Evolutionary conservation across 2,888 invertebrate species (phyloP), one percentile per base, ranked within the genome.

Genomic region (Plebejus anna): DNA sequence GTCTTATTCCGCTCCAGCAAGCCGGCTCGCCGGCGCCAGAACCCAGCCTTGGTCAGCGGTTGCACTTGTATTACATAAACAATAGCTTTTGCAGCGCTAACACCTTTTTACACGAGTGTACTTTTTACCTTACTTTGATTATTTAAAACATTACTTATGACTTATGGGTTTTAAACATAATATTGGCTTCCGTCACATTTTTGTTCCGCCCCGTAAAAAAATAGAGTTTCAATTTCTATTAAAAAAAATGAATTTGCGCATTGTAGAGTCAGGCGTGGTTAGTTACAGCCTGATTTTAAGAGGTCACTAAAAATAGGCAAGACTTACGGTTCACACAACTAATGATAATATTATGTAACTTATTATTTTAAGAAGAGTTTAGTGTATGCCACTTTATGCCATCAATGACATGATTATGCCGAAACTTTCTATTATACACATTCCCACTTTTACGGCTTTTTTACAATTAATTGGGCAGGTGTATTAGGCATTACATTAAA

Each of bases 11-110:
- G 73, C 51, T 73, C 51, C 47, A 51, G 51, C 73, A 51, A 47
- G 32, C 47, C 73, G 73, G 32, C 73, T 5, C 32, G 73, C 51
- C 22, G 73, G 73, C 73, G 73, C 73, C 73, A 73, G 28, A 6
- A 55, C 73, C 22, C 22, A 55, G 55, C 73, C 73, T 55, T 51
- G 28, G 73, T 73, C 73, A 73, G 73, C 73, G 73, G 51, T 73
- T 73, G 71, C 71, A 66, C 66, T 71, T 22, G 13, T 9, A 5
- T 51, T 51, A 51, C 28, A 51, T 55, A 73, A 73, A 73, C 73
- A 73, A 72, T 51, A 32, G 22, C 13, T 13, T 51, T 28, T 73
- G 51, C 51, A 32, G 22, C 72, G 47, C 47, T 47, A 22, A 47
- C 72, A 42, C 22, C 47, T 22, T 55, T 72, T 72, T 72, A 72